phyloP scores from a whole-genome alignment of 1,140 invertebrate species.

The Lethrus apterus region DNA sequence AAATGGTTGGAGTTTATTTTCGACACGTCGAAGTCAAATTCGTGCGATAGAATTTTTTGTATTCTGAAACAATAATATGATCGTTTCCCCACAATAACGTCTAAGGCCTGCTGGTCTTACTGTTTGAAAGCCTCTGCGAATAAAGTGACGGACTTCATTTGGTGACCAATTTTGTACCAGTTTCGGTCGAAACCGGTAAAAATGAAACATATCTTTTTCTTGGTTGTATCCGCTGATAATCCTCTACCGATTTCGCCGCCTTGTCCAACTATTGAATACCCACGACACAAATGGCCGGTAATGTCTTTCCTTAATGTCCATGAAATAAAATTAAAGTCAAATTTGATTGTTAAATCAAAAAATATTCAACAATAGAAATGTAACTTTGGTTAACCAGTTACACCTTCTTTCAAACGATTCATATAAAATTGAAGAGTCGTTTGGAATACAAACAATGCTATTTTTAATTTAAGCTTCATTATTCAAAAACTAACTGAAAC shows the following conservation, averaged over 20 bases:
- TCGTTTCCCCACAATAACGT: no score
- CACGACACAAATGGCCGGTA: not conserved
- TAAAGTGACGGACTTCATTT: conserved; percentile 54
- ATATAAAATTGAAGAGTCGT: no score
- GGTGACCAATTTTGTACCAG: conserved; percentile 74
- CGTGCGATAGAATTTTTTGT: conserved; percentile 41
- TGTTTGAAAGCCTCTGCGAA: conserved; percentile 46
- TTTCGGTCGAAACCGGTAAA: not conserved
- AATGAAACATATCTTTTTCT: not conserved
- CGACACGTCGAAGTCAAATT: conserved; percentile 53
- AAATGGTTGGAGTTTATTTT: conserved; percentile 50
- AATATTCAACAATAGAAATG: no score
- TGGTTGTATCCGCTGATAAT: not conserved
- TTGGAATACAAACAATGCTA: no score
- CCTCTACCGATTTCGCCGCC: not conserved
- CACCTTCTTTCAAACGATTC: no score
- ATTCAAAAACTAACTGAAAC: no score
- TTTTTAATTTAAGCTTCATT: no score
- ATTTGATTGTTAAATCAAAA: no score
- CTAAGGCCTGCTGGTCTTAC: no score
- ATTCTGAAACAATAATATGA: conserved; percentile 18
- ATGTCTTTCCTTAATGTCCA: conserved; percentile 3
- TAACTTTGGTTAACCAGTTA: no score
- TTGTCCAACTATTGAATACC: conserved; percentile 1
- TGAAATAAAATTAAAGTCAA: no score